Evolutionary conservation across 2,797 vertebrate species (phyloP), one percentile per base, ranked within the genome.

Genomic region (Enteromius afrohamiltoni): DNA sequence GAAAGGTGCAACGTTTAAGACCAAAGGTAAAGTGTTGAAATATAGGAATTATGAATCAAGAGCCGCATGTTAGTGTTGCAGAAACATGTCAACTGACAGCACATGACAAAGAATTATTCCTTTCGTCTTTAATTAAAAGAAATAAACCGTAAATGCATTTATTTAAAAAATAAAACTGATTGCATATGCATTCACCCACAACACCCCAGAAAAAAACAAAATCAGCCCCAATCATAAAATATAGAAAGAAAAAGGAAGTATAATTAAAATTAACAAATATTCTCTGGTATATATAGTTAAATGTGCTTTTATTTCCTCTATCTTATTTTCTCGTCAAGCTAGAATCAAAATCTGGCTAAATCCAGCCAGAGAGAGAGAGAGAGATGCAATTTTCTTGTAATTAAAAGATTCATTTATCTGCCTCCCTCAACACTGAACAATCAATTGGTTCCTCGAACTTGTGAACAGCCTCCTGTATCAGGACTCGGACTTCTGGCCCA

Each of bases 101-200:
- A 86, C 80, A 67, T 26, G 82, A 91, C 83, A 87, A 84, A 81
- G 79, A 29, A 77, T 90, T 89, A 80, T 85, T 86, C 86, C 85
- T 89, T 93, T 93, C 88, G 70, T 85, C 88, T 93, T 91, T 91
- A 91, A 91, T 93, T 92, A 93, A 91, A 90, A 94, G 90, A 93
- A 91, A 93, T 90, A 90, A 93, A 93, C 87, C 85, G 87, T 92
- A 88, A 91, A 91, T 87, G 84, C 90, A 93, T 92, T 93, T 84
- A 92, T 93, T 94, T 92, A 91, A 93, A 92, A 94, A 90, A 93
- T 86, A 89, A 91, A 90, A 93, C 73, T 89, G 93, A 95, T 95
- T 94, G 94, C 94, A 95, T 95, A 95, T 94, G 93, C 91, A 77
- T 94, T 94, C 92, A 95, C 93, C 94, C 92, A 93, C 89, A 92